A percentile compares a stretch with the other conserved stretches of the same genome.
Conservation (phyloP, 2,113 vertebrate genomes). For the Camelus dromedarius region DNA sequence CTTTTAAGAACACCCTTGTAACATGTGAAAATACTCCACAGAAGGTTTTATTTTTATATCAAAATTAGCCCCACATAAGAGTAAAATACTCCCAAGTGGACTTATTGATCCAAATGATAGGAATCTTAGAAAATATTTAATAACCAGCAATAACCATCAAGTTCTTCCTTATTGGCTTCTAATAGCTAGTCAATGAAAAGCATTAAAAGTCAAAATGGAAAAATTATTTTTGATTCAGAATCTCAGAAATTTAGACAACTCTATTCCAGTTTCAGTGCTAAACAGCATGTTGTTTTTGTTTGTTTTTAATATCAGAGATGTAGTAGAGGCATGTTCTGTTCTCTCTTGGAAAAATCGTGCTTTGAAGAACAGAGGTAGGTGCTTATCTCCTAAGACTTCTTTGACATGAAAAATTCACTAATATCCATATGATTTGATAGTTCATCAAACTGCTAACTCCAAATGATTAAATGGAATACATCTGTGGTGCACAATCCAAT, state of each 20-base stretch:
- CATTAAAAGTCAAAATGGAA: not conserved
- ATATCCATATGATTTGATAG: conserved; percentile 68
- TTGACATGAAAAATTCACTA: conserved; percentile 83
- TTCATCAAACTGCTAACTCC: conserved; percentile 81
- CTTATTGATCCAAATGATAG: not conserved
- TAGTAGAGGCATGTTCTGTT: conserved; percentile 63
- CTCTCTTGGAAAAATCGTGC: conserved; percentile 54
- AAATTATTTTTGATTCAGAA: not conserved
- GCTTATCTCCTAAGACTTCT: conserved; percentile 76
- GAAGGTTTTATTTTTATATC: not conserved
- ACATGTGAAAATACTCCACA: not conserved
- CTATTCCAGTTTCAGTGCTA: not conserved
- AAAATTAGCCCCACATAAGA: not conserved
- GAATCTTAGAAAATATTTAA: conserved; percentile 6
- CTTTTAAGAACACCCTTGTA: conserved; percentile 8
- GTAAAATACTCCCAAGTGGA: not conserved
- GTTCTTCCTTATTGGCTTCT: not conserved
- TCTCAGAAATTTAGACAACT: not conserved
- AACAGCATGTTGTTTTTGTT: conserved; percentile 7
- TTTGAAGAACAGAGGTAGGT: conserved; percentile 76
- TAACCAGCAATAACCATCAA: not conserved
- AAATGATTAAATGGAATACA: conserved; percentile 75
- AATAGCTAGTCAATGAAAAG: not conserved
- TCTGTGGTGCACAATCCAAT: conserved; percentile 72
- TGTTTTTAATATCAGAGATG: conserved; percentile 64